These are phyloP conservation scores for Sebastes matsubarae DNA, from an alignment of 2,797 vertebrate genomes.

Conservation along the genomic window DNA sequence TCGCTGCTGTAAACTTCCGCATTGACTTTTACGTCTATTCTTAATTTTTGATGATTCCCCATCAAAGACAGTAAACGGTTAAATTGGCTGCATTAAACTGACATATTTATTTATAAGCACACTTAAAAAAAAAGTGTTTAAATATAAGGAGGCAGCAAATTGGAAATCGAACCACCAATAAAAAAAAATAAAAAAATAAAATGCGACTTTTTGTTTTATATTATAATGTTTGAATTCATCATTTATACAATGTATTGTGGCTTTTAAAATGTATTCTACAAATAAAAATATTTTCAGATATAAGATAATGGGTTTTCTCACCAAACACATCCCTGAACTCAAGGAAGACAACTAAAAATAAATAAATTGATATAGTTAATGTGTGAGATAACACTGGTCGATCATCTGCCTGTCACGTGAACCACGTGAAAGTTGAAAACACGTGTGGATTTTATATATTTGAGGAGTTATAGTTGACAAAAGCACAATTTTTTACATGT, in stretches of 20 bases:
- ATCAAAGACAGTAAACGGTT: constrained; percentile 65
- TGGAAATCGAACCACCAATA: neutral
- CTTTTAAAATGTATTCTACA: neutral
- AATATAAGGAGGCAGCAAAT: neutral
- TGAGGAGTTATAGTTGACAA: neutral
- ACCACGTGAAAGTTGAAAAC: neutral
- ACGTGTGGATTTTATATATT: neutral
- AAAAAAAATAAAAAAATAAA: neutral
- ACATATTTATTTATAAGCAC: constrained; percentile 12
- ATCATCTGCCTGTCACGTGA: neutral
- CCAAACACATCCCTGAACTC: neutral
- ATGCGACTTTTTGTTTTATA: neutral
- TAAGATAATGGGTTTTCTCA: neutral
- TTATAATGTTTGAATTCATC: neutral
- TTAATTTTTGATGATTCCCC: constrained; percentile 73
- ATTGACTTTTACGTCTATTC: constrained; percentile 71
- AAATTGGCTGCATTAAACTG: constrained; percentile 51
- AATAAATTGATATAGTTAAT: neutral
- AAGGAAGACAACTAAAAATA: neutral
- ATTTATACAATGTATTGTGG: neutral
- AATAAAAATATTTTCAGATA: neutral
- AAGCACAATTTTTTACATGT: neutral
- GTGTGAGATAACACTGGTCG: neutral
- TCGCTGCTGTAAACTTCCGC: constrained; percentile 72
- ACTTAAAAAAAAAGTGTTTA: neutral